phyloP scores from a whole-genome alignment of 2,888 invertebrate genomes.

The Harmothoe impar region DNA sequence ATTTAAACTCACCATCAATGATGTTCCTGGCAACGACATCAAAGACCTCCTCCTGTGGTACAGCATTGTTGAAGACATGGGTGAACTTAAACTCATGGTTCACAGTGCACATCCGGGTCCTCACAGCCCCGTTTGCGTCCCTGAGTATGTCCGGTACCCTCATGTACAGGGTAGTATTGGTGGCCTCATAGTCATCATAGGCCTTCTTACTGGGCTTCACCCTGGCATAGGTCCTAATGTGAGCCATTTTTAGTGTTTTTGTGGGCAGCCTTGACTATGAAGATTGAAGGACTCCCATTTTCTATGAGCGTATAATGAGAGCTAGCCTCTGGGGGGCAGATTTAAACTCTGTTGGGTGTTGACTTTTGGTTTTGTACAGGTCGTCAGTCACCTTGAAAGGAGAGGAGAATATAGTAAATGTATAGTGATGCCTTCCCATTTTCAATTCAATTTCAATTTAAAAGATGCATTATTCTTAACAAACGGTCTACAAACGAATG shows the following conservation, averaged over 20 bases:
- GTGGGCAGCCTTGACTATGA: too few species aligned
- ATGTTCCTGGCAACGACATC: slow-evolving; percentile 77
- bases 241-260: slow-evolving; percentile 73
- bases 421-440: too few species aligned
- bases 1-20: slow-evolving; percentile 75
- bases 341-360: too few species aligned
- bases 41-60: slow-evolving; percentile 78
- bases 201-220: slow-evolving; percentile 76
- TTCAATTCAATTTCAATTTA: too few species aligned
- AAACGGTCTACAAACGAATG: too few species aligned
- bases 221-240: slow-evolving; percentile 79
- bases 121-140: slow-evolving; percentile 70
- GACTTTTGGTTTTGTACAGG: too few species aligned
- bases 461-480: too few species aligned
- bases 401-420: too few species aligned
- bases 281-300: too few species aligned
- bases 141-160: slow-evolving; percentile 75
- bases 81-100: slow-evolving; percentile 79
- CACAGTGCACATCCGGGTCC: slow-evolving; percentile 70
- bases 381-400: too few species aligned
- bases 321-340: too few species aligned
- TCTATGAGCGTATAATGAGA: too few species aligned
- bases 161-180: slow-evolving; percentile 71
- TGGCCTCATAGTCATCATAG: slow-evolving; percentile 76
- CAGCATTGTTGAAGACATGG: slow-evolving; percentile 75